These are phyloP conservation scores for Busseola fusca DNA, from an alignment of 2,888 invertebrate species.

Conservation along the genomic window DNA sequence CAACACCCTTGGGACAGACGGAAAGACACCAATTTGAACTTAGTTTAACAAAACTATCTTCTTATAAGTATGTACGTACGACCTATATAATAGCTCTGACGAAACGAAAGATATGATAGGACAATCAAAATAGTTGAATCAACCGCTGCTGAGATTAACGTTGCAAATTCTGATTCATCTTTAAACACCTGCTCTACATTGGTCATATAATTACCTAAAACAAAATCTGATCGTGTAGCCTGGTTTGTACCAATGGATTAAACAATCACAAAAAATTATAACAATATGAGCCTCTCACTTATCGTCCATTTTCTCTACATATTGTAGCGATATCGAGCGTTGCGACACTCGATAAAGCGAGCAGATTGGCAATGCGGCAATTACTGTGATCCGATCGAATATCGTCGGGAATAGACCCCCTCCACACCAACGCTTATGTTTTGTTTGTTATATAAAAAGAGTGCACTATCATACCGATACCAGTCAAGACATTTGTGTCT, in stretches of 20 bases:
- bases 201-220: slow-evolving; percentile 26
- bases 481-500: slow-evolving; percentile 85
- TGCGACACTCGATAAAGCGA: slow-evolving; percentile 84
- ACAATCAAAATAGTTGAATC: not conserved
- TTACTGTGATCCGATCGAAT: slow-evolving; percentile 87
- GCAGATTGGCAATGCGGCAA: slow-evolving; percentile 86
- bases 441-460: slow-evolving; percentile 89
- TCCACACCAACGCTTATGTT: slow-evolving; percentile 78
- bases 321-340: slow-evolving; percentile 79
- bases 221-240: slow-evolving; percentile 18
- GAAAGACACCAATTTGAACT: not conserved
- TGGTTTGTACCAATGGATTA: slow-evolving; percentile 32
- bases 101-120: not conserved
- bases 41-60: too few species aligned
- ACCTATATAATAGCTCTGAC: not conserved
- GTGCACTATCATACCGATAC: slow-evolving; percentile 79
- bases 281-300: slow-evolving; percentile 80
- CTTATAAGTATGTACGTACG: not conserved
- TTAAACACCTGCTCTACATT: slow-evolving; percentile 20
- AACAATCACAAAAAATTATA: slow-evolving; percentile 63
- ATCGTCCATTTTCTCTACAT: slow-evolving; percentile 79
- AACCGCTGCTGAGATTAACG: not conserved
- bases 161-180: not conserved
- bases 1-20: not conserved
- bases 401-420: slow-evolving; percentile 85